These are phyloP conservation scores for Desmodus rotundus DNA, from an alignment of 2,113 vertebrate species.

Conservation along the genomic window DNA sequence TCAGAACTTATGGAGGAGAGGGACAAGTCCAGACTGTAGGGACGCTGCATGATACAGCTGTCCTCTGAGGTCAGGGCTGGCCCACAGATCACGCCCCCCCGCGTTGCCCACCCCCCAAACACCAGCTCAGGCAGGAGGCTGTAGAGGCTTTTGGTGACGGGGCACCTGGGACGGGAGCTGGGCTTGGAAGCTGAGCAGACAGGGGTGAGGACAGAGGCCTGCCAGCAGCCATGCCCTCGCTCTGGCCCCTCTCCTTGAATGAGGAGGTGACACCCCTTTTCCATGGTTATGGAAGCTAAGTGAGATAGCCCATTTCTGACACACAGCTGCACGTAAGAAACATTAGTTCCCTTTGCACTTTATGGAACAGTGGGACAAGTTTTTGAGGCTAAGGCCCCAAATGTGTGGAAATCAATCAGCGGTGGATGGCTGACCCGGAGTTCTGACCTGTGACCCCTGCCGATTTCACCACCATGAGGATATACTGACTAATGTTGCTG, in stretches of 20 bases:
- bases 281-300: not conserved
- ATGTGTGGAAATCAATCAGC: not conserved
- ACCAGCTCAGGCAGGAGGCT: not conserved
- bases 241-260: not conserved
- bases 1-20: not conserved
- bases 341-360: not conserved
- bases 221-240: not conserved
- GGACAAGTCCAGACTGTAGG: not conserved
- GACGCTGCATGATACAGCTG: not conserved
- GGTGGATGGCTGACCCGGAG: not conserved
- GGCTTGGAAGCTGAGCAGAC: not conserved
- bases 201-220: not conserved
- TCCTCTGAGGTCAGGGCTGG: not conserved
- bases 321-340: not conserved
- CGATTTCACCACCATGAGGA: not conserved
- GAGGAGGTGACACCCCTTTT: not conserved
- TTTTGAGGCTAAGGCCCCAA: not conserved
- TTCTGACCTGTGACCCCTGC: not conserved
- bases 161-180: not conserved
- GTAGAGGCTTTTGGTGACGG: not conserved
- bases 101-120: not conserved
- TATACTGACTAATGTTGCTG: too few species aligned
- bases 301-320: not conserved
- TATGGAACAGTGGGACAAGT: not conserved
- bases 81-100: too few species aligned